Conservation (phyloP, 2,797 vertebrate genomes). For the Neomorphus geoffroyi region DNA sequence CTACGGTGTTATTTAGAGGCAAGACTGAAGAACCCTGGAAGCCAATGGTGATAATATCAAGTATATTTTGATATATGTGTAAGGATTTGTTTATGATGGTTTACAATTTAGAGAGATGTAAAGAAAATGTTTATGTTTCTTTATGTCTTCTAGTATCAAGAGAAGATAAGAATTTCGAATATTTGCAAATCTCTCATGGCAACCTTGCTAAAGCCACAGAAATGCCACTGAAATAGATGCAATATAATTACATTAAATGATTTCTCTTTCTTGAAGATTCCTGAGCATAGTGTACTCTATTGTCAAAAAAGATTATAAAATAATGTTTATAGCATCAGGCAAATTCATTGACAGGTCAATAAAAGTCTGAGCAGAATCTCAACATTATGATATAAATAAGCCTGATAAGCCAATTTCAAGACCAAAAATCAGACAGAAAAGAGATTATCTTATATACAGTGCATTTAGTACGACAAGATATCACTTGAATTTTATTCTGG, state of each 20-base stretch:
- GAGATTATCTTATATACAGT: not conserved
- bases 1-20: not conserved
- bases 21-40: not conserved
- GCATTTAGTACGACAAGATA: not conserved
- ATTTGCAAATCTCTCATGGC: not conserved
- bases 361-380: not conserved
- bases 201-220: not conserved
- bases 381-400: not conserved
- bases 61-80: rapidly evolving
- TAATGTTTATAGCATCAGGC: not conserved
- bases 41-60: not conserved
- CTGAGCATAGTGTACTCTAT: not conserved
- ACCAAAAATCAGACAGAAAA: not conserved
- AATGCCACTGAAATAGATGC: not conserved
- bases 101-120: not conserved
- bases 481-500: not conserved
- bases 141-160: not conserved
- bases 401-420: not conserved
- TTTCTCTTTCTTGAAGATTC: not conserved
- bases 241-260: not conserved
- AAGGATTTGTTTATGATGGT: not conserved
- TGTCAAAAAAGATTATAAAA: not conserved
- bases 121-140: not conserved
- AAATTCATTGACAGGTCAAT: not conserved
- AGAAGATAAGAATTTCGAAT: not conserved